Base-by-base conservation (phyloP, 2,113 vertebrate species). In the Thomomys bottae region DNA sequence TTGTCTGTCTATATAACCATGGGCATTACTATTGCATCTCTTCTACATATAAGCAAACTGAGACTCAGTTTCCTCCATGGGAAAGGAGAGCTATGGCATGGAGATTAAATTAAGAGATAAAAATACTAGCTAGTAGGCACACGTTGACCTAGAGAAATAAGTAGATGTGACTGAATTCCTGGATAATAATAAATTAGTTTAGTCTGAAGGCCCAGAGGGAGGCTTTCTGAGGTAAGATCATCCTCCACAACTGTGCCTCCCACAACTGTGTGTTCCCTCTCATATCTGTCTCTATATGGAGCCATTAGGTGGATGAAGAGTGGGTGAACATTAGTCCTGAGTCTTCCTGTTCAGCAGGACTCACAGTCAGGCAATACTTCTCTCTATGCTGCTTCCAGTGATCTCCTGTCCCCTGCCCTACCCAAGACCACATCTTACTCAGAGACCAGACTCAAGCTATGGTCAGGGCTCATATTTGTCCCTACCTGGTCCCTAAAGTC, bases 41-140 rank as follows among this genome's bases (percentile, higher is more conserved):
- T 61, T 93, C 84, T 76, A 36, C 26, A 94, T 28, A 71, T 67
- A 84, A 67, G n/a, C 8, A 88, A 92, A 63, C 18, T 32, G 24
- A 81, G 45, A 23, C 38, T 81, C 40, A 77, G n/a, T n/a, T 57
- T 91, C 36, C 15, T 67, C 10, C 82, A 15, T 76, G 34, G 18
- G 42, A 81, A 91, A 89, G 64, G 59, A 81, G 12, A 94, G 20
- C 30, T 61, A n/a, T 24, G 34, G 2, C 63, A 68, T 87, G 66
- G 10, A 79, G 14, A 57, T 34, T 90, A 36, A 88, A 89, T 76
- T 84, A 24, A 26, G 24, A 61, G 23, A 61, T 24, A 23, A 26
- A 24, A 3, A 54, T 54, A 54, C 49, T 17, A 54, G 49, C 49
- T 54, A 54, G 18, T 54, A 4, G 49, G 49, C 49, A 54, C 4